Conservation (phyloP, 2,888 invertebrate species). For the Crioceris asparagi region DNA sequence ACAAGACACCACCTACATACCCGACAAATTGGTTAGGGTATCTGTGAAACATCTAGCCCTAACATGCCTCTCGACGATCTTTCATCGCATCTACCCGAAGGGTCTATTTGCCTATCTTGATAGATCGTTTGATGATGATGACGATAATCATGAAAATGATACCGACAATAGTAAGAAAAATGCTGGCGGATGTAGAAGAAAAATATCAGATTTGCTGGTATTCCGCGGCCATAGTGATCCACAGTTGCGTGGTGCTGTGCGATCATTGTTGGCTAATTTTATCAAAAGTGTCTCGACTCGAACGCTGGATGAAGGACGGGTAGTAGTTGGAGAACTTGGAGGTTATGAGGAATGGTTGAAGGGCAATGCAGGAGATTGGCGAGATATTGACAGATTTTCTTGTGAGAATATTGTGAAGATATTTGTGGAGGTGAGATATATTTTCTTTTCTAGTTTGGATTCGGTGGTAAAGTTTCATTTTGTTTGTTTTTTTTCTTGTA, state of each 20-base stretch:
- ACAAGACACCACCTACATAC: slow-evolving; percentile 44
- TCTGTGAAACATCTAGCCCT: slow-evolving; percentile 85
- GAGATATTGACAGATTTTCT: neutral
- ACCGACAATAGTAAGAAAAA: slow-evolving; percentile 21
- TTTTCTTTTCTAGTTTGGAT: neutral
- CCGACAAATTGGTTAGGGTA: slow-evolving; percentile 71
- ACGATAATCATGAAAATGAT: too few species aligned
- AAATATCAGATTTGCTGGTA: slow-evolving; percentile 63
- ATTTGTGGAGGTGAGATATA: slow-evolving; percentile 19
- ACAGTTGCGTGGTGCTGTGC: slow-evolving; percentile 64
- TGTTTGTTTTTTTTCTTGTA: slow-evolving; percentile 29
- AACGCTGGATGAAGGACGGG: slow-evolving; percentile 6
- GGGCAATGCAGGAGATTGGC: neutral
- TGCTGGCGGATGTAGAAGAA: too few species aligned
- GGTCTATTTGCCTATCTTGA: slow-evolving; percentile 56
- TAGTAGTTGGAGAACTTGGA: neutral
- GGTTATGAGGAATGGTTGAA: neutral
- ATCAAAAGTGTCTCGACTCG: slow-evolving; percentile 45
- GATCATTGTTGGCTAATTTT: slow-evolving; percentile 57
- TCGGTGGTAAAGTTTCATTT: neutral
- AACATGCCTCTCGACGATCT: slow-evolving; percentile 64
- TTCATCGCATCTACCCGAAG: slow-evolving; percentile 58
- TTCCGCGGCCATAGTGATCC: slow-evolving; percentile 68
- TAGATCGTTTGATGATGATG: slow-evolving; percentile 48
- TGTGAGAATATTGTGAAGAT: slow-evolving; percentile 16